A percentile compares a stretch with the other conserved stretches of the same genome.
These are phyloP conservation scores for Schizotus pectinicornis DNA, from an alignment of 2,888 invertebrate species.

Conservation along the genomic window DNA sequence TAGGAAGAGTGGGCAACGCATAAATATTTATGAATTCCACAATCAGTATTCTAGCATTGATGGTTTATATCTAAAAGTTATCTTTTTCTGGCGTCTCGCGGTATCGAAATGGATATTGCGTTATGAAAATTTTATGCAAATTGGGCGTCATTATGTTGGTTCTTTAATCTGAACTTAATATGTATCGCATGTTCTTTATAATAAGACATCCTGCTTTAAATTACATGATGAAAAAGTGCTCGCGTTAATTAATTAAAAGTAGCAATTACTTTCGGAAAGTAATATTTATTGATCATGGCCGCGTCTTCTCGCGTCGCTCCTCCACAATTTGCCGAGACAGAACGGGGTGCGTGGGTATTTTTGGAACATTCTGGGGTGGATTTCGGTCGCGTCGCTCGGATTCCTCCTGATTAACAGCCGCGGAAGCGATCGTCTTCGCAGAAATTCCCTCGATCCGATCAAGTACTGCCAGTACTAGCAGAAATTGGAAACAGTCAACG, in stretches of 20 bases:
- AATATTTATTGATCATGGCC: slow-evolving; percentile 14
- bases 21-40: slow-evolving; percentile 18
- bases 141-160: slow-evolving; percentile 32
- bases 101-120: slow-evolving; percentile 12
- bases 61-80: slow-evolving; percentile 12
- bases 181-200: slow-evolving; percentile 38
- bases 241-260: slow-evolving; percentile 27
- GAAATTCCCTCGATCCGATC: too few species aligned
- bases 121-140: slow-evolving; percentile 34
- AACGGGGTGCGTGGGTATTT: too few species aligned
- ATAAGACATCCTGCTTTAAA: slow-evolving; percentile 39
- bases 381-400: too few species aligned
- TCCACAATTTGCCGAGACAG: too few species aligned
- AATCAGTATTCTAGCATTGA: slow-evolving; percentile 13
- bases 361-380: too few species aligned
- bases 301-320: too few species aligned
- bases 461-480: too few species aligned
- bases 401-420: too few species aligned
- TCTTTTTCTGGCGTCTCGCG: slow-evolving; percentile 17
- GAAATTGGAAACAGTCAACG: too few species aligned
- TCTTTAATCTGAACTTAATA: slow-evolving; percentile 39
- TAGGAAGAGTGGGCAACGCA: background rate
- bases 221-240: slow-evolving; percentile 8
- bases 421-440: too few species aligned
- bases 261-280: slow-evolving; percentile 27